Percentiles rank a stretch among this genome's conserved stretches.
phyloP scores from a whole-genome alignment of 2,113 vertebrate genomes.

The Morone saxatilis region DNA sequence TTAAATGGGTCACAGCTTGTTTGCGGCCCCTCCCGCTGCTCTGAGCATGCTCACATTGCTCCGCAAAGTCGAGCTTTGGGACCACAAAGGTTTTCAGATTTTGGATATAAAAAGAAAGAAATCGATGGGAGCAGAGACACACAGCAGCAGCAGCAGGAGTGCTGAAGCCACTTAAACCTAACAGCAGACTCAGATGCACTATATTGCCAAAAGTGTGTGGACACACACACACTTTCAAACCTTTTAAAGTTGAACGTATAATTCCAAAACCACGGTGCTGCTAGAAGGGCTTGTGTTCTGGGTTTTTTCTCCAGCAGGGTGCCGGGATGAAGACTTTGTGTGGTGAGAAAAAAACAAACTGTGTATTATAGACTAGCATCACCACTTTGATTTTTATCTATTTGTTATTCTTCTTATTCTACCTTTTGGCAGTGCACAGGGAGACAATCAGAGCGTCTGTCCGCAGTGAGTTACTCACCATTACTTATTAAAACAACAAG shows the following conservation, averaged over 20 bases:
- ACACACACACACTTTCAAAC: neutral
- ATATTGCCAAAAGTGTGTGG: neutral
- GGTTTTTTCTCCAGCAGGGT: too few relatives aligned
- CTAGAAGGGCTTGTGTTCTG: too few relatives aligned
- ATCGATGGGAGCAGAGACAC: neutral
- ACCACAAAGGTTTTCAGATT: constrained; percentile 11
- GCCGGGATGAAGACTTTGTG: too few relatives aligned
- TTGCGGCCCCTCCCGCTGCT: constrained; percentile 9
- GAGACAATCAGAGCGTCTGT: too few relatives aligned
- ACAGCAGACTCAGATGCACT: neutral
- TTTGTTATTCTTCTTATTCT: too few relatives aligned
- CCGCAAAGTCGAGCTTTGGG: neutral
- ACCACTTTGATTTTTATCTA: too few relatives aligned
- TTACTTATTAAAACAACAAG: too few relatives aligned
- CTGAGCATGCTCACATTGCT: constrained; percentile 12
- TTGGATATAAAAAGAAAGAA: constrained; percentile 13
- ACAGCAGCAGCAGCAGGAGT: constrained; percentile 17
- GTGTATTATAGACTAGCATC: too few relatives aligned
- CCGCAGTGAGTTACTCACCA: too few relatives aligned
- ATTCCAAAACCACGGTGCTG: neutral
- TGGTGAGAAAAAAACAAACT: too few relatives aligned
- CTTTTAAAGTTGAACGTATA: neutral
- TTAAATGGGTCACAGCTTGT: neutral
- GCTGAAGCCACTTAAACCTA: neutral
- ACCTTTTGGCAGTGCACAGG: too few relatives aligned